Conservation (phyloP, 2,888 invertebrate species). For the Yponomeuta sedellus region DNA sequence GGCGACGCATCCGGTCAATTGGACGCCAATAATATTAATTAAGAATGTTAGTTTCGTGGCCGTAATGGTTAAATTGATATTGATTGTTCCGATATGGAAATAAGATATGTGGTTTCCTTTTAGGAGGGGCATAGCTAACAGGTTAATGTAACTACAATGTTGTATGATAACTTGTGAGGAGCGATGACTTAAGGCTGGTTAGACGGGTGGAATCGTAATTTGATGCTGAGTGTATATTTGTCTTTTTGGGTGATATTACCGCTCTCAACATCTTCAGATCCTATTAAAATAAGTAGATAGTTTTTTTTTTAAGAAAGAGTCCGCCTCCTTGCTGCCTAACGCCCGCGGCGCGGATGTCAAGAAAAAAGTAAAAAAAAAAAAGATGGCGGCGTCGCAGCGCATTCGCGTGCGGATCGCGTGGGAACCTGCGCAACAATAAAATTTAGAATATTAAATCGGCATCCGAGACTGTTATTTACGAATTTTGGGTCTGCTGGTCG, state of each 20-base stretch:
- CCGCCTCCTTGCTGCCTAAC: neutral
- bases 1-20: conserved; percentile 51
- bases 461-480: conserved; percentile 37
- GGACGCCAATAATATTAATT: conserved; percentile 35
- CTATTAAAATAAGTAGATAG: neutral
- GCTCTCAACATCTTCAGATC: neutral
- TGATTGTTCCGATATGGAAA: conserved; percentile 14
- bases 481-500: conserved; percentile 1
- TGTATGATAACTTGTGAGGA: neutral
- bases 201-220: neutral
- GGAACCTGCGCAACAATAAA: conserved; percentile 58
- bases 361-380: neutral
- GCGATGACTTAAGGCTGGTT: neutral
- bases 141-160: neutral
- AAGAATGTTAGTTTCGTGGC: conserved; percentile 3
- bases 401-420: conserved; percentile 62
- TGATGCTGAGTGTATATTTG: neutral
- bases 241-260: neutral
- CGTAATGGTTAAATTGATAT: conserved; percentile 13
- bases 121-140: neutral
- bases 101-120: neutral
- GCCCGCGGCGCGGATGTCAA: conserved; percentile 9
- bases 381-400: conserved; percentile 27
- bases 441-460: conserved; percentile 30
- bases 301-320: neutral